Evolutionary conservation across 35 echinoderm and acorn worm genomes (phyloP).

Genomic region (Acanthaster planci): DNA sequence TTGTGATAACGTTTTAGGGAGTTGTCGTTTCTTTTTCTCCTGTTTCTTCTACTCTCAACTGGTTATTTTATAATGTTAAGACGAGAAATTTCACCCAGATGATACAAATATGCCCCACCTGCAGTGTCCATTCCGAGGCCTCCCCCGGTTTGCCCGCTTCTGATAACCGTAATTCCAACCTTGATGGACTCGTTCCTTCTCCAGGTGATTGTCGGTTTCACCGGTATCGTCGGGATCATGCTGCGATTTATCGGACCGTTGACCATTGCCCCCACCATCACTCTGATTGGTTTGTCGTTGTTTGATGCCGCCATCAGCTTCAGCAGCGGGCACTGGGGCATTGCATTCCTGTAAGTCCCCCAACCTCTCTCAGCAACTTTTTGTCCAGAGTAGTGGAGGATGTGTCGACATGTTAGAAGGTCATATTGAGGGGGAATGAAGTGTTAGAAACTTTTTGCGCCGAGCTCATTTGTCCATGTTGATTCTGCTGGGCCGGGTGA

Average conservation of each 20-base stretch:
- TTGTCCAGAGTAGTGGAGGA: constrained; percentile 39
- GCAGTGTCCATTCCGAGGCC: no score
- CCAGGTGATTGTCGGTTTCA: constrained; percentile 83
- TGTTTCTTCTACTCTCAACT: no score
- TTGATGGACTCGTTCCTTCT: constrained; percentile 8
- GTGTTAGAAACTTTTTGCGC: background rate
- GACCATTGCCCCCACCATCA: constrained; percentile 72
- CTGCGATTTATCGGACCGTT: constrained; percentile 73
- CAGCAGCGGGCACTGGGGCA: constrained; percentile 79
- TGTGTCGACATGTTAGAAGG: constrained; percentile 57
- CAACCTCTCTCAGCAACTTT: background rate
- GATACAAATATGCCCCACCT: no score
- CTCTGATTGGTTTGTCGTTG: constrained; percentile 71
- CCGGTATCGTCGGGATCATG: constrained; percentile 68
- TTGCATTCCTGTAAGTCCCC: constrained; percentile 70
- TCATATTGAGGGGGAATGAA: background rate
- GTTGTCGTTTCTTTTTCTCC: no score
- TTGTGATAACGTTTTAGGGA: no score
- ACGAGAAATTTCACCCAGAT: no score
- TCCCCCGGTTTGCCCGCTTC: no score
- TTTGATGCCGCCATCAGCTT: constrained; percentile 50
- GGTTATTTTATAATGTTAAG: no score
- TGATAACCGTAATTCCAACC: no score
- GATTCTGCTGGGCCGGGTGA: no score
- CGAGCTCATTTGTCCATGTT: no score